A percentile compares a stretch with the other conserved stretches of the same genome.
Conservation (phyloP, 2,113 vertebrate genomes). For the Cyprinodon tularosa region DNA sequence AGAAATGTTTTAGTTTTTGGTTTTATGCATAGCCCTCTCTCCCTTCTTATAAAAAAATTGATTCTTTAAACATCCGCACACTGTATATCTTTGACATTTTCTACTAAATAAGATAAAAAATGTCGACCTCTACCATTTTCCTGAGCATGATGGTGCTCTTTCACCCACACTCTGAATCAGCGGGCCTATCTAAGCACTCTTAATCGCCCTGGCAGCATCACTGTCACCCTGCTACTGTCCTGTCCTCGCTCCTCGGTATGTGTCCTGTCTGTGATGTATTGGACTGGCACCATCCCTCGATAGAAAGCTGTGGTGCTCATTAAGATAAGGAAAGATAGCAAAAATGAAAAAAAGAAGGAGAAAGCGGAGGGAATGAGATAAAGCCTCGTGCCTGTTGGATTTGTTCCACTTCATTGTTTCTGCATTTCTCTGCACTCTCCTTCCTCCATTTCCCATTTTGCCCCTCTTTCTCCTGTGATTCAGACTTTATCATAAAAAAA, state of each 20-base stretch:
- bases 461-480: conserved; percentile 48
- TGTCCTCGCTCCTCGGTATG: conserved; percentile 52
- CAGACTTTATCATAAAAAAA: conserved; percentile 57
- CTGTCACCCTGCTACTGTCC: conserved; percentile 60
- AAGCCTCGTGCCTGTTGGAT: conserved; percentile 75
- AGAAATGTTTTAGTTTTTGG: not conserved
- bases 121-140: conserved; percentile 22
- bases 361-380: conserved; percentile 71
- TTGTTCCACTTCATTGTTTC: conserved; percentile 82
- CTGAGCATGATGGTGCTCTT: conserved; percentile 40
- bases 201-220: conserved; percentile 59
- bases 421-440: conserved; percentile 50
- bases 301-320: conserved; percentile 77
- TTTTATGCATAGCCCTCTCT: not conserved
- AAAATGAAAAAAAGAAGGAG: conserved; percentile 68
- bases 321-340: conserved; percentile 81
- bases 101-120: not conserved
- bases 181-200: conserved; percentile 51
- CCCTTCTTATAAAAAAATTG: not conserved
- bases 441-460: conserved; percentile 7
- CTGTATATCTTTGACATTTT: not conserved
- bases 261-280: conserved; percentile 74
- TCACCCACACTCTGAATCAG: conserved; percentile 45
- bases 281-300: conserved; percentile 64
- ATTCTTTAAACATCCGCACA: not conserved